Conservation (phyloP, 2,888 invertebrate genomes). For the Ichneumon xanthorius region DNA sequence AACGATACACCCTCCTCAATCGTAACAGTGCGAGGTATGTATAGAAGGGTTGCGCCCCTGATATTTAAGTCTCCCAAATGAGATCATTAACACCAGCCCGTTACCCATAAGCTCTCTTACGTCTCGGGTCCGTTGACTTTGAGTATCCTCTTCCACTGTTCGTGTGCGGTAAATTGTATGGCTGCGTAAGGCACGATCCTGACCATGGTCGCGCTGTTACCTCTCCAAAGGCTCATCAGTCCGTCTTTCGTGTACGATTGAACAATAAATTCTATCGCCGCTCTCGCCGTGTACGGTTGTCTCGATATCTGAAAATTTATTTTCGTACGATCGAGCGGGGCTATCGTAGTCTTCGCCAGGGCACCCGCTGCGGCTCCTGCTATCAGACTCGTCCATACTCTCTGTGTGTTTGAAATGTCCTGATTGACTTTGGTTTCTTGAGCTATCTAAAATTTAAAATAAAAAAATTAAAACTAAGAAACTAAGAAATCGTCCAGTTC, state of each 20-base stretch:
- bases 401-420: slow-evolving; percentile 85
- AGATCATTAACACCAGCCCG: too few relatives aligned
- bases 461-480: too few relatives aligned
- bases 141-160: slow-evolving; percentile 96
- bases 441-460: slow-evolving; percentile 27
- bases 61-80: too few relatives aligned
- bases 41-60: too few relatives aligned
- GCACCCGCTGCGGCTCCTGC: slow-evolving; percentile 98
- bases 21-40: too few relatives aligned
- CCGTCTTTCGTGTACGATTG: slow-evolving; percentile 92
- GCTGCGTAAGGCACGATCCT: slow-evolving; percentile 98
- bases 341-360: slow-evolving; percentile 97
- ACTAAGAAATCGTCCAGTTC: too few relatives aligned
- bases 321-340: slow-evolving; percentile 98
- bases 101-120: slow-evolving; percentile 80
- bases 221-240: slow-evolving; percentile 95
- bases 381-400: slow-evolving; percentile 92
- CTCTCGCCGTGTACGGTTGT: slow-evolving; percentile 90
- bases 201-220: slow-evolving; percentile 99
- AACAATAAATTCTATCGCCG: slow-evolving; percentile 89
- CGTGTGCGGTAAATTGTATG: slow-evolving; percentile 98
- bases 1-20: too few relatives aligned
- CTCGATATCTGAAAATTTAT: slow-evolving; percentile 98
- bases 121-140: slow-evolving; percentile 88
- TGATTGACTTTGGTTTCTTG: slow-evolving; percentile 23